A percentile compares a stretch with the other conserved stretches of the same genome.
phyloP scores from a whole-genome alignment of 2,888 invertebrate species.

The Antheraea yamamai region DNA sequence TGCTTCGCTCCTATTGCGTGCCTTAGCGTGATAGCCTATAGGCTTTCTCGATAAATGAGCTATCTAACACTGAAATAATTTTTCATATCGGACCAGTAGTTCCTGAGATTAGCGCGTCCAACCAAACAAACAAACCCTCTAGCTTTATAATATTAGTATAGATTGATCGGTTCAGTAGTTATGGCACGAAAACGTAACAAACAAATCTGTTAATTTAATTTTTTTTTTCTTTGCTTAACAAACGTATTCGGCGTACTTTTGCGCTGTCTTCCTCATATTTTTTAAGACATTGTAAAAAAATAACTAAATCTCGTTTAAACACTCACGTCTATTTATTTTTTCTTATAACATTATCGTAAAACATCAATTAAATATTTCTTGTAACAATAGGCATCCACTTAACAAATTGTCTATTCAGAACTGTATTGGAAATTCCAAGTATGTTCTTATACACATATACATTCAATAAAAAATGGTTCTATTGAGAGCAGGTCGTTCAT shows the following conservation, averaged over 20 bases:
- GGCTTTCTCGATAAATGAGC: too few relatives aligned
- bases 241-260: background rate
- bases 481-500: conserved; percentile 11
- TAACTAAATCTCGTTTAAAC: background rate
- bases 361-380: background rate
- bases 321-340: background rate
- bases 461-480: background rate
- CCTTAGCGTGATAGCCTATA: too few relatives aligned
- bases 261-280: background rate
- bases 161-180: too few relatives aligned
- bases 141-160: too few relatives aligned
- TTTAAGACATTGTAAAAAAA: background rate
- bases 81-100: too few relatives aligned
- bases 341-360: background rate
- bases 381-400: background rate
- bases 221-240: background rate
- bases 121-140: too few relatives aligned
- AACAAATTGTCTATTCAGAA: background rate
- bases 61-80: too few relatives aligned
- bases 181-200: too few relatives aligned
- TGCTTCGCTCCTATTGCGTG: too few relatives aligned
- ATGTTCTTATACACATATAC: background rate
- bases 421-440: background rate
- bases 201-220: too few relatives aligned
- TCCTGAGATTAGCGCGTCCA: too few relatives aligned